These are phyloP conservation scores for Lampris megalopsis DNA, from an alignment of 2,113 vertebrate species.

Conservation along the genomic window DNA sequence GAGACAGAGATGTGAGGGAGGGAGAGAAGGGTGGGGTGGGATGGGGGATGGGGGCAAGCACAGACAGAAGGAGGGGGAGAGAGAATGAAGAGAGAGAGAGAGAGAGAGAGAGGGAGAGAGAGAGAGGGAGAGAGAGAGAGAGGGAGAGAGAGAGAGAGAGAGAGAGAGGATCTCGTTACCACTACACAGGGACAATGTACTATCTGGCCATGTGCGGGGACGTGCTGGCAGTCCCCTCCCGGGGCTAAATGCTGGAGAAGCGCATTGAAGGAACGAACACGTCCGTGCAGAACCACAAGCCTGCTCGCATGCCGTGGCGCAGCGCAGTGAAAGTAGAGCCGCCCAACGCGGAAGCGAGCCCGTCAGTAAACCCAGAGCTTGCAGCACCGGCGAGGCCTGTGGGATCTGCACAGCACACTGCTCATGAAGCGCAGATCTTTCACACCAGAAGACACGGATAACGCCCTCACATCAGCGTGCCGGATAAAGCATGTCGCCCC, in stretches of 20 bases:
- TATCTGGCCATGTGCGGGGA: slow-evolving; percentile 7
- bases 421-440: slow-evolving; percentile 1
- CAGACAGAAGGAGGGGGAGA: slow-evolving; percentile 6
- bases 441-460: not conserved
- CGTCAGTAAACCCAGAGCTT: slow-evolving; percentile 9
- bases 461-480: slow-evolving; percentile 6
- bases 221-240: slow-evolving; percentile 26
- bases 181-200: slow-evolving; percentile 36
- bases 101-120: slow-evolving; percentile 5
- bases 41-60: too few relatives aligned
- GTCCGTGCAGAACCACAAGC: slow-evolving; percentile 31
- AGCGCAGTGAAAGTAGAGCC: slow-evolving; percentile 15
- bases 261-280: slow-evolving; percentile 13
- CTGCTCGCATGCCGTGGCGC: slow-evolving; percentile 29
- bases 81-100: slow-evolving; percentile 7
- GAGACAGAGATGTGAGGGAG: slow-evolving; percentile 38
- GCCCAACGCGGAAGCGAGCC: not conserved
- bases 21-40: slow-evolving; percentile 5
- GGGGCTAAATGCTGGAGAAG: not conserved
- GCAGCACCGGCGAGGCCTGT: not conserved
- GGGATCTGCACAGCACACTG: not conserved
- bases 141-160: slow-evolving; percentile 5
- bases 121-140: slow-evolving; percentile 20
- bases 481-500: not conserved
- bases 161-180: slow-evolving; percentile 37